Evolutionary conservation across 2,797 vertebrate genomes (phyloP).

Genomic region (Hydrocynus forskahlii): DNA sequence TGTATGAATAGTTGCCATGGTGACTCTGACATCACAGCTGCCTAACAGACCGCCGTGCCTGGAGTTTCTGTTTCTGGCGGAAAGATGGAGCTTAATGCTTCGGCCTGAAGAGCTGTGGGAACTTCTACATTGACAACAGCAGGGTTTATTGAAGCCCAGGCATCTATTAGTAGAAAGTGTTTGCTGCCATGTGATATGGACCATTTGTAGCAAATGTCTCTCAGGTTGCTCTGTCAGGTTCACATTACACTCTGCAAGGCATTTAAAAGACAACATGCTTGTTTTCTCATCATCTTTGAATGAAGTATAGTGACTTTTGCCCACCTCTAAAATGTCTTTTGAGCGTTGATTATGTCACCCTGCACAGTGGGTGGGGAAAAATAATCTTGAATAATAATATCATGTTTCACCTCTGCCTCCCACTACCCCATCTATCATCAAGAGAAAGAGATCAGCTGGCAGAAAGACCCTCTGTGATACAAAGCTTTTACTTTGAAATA

Average conservation of each 20-base stretch:
- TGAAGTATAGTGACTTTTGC: neutral
- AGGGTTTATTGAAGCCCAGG: neutral
- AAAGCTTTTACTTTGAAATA: too few relatives aligned
- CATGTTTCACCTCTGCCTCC: too few relatives aligned
- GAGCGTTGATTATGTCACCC: too few relatives aligned
- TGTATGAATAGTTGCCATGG: slow-evolving; percentile 76
- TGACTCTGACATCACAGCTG: slow-evolving; percentile 72
- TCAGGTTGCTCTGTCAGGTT: neutral
- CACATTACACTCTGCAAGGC: neutral
- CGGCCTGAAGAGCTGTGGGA: slow-evolving; percentile 19
- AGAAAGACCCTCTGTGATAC: too few relatives aligned
- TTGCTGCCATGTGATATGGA: neutral
- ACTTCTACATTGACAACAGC: neutral
- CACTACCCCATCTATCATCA: too few relatives aligned
- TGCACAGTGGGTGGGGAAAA: too few relatives aligned
- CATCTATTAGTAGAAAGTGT: slow-evolving; percentile 6
- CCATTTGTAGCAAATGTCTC: neutral
- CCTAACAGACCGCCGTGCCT: slow-evolving; percentile 58
- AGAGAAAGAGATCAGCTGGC: too few relatives aligned
- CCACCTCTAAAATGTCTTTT: too few relatives aligned
- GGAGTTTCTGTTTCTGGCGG: slow-evolving; percentile 68
- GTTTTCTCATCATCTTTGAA: neutral
- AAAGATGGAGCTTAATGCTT: slow-evolving; percentile 26
- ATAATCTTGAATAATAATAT: too few relatives aligned
- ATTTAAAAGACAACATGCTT: too few relatives aligned